phyloP scores from a whole-genome alignment of 1,140 invertebrate genomes.

The Sycophaga agraensis region DNA sequence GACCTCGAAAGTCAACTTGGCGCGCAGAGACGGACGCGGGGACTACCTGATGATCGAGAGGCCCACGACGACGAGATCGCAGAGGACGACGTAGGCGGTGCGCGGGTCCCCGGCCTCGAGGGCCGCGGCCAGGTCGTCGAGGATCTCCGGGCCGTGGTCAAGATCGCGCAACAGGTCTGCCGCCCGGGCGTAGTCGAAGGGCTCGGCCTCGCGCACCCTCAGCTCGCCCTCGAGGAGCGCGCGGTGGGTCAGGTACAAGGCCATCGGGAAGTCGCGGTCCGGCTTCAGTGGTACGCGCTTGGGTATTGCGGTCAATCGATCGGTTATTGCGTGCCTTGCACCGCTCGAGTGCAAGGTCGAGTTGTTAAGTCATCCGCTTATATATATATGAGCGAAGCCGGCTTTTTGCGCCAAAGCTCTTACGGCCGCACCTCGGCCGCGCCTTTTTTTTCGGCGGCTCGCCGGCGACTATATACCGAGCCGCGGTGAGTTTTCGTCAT shows the following conservation, averaged over 20 bases:
- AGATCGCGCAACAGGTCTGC: slow-evolving; percentile 33
- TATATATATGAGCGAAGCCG: too few relatives aligned
- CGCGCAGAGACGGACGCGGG: background rate
- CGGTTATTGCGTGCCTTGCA: too few relatives aligned
- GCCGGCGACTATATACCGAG: too few relatives aligned
- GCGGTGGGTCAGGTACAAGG: slow-evolving; percentile 67
- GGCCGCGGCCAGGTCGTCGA: slow-evolving; percentile 36
- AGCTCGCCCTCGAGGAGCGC: slow-evolving; percentile 57
- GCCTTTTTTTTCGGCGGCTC: too few relatives aligned
- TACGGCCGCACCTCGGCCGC: too few relatives aligned
- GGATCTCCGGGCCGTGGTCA: slow-evolving; percentile 33
- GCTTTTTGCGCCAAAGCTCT: too few relatives aligned
- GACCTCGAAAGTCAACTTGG: too few relatives aligned
- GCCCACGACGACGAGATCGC: slow-evolving; percentile 57
- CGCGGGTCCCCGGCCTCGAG: background rate
- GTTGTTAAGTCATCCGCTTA: too few relatives aligned
- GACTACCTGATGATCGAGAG: slow-evolving; percentile 51
- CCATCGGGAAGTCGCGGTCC: slow-evolving; percentile 61
- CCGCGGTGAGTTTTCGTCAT: too few relatives aligned
- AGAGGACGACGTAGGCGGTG: slow-evolving; percentile 49
- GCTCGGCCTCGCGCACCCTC: slow-evolving; percentile 27
- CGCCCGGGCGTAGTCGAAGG: slow-evolving; percentile 33
- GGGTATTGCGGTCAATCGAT: background rate
- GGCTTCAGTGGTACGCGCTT: slow-evolving; percentile 58
- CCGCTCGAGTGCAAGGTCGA: too few relatives aligned